Conservation (phyloP, 1,140 invertebrate genomes). For the Venturia canescens region DNA sequence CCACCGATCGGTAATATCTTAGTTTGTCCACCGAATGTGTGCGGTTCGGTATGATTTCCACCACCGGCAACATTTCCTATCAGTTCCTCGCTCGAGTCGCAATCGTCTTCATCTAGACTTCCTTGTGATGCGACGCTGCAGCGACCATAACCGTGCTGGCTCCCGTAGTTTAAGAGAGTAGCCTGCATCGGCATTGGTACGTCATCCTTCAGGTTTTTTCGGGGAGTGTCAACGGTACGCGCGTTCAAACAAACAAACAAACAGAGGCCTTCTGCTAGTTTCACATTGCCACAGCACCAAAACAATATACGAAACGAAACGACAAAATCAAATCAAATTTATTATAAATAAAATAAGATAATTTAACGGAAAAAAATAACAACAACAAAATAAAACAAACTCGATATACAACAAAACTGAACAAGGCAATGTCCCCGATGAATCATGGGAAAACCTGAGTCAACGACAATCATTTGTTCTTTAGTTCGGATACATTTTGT, state of each 20-base stretch:
- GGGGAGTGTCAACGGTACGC: conserved; percentile 61
- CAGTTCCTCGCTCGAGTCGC: conserved; percentile 76
- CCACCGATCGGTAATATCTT: conserved; percentile 74
- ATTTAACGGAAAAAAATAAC: conserved; percentile 48
- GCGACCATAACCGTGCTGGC: conserved; percentile 71
- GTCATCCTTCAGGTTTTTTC: conserved; percentile 68
- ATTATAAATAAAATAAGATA: too few relatives aligned
- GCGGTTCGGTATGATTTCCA: conserved; percentile 71
- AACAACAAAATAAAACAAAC: background rate
- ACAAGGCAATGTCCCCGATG: conserved; percentile 50
- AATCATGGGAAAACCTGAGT: conserved; percentile 23
- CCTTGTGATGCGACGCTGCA: conserved; percentile 74
- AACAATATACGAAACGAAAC: conserved; percentile 52
- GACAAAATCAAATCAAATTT: conserved; percentile 38
- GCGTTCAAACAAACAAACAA: conserved; percentile 73
- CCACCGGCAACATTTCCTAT: conserved; percentile 74
- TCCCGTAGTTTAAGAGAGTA: conserved; percentile 75
- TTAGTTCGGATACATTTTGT: too few relatives aligned
- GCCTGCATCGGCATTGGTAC: conserved; percentile 70
- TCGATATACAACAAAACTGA: conserved; percentile 37
- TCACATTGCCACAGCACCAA: conserved; percentile 70
- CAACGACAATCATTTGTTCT: background rate
- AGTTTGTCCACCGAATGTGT: conserved; percentile 70
- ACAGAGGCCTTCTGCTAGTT: conserved; percentile 73
- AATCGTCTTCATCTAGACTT: conserved; percentile 75